A percentile compares a stretch with the other conserved stretches of the same genome.
Evolutionary conservation across 2,888 invertebrate genomes (phyloP).

Genomic region (Palloptera scutellata): DNA sequence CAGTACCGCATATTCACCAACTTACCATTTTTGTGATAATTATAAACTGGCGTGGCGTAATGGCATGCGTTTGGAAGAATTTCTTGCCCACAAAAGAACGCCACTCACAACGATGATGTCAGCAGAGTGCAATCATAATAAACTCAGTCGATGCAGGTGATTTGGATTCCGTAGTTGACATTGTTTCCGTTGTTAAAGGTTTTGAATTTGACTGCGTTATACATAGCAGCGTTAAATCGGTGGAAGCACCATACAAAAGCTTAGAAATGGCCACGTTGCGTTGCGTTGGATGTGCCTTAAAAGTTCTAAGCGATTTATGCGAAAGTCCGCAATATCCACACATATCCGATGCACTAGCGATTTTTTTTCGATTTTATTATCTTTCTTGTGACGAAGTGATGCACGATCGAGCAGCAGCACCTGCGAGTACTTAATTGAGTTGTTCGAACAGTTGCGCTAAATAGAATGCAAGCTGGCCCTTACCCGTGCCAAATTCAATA

Average conservation of each 20-base stretch:
- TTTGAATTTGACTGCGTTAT: conserved; percentile 53
- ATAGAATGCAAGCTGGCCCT: conserved; percentile 85
- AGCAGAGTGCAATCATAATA: conserved; percentile 83
- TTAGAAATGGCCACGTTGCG: conserved; percentile 82
- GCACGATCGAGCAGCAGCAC: conserved; percentile 82
- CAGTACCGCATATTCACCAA: conserved; percentile 87
- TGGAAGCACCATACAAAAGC: conserved; percentile 89
- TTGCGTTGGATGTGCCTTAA: conserved; percentile 58
- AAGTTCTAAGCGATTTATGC: conserved; percentile 68
- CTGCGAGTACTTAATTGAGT: conserved; percentile 65
- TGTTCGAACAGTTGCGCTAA: conserved; percentile 69
- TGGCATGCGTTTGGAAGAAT: conserved; percentile 69
- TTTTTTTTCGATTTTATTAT: conserved; percentile 69
- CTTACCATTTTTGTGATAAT: conserved; percentile 83
- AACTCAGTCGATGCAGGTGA: conserved; percentile 65
- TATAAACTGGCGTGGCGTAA: conserved; percentile 73
- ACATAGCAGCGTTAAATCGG: conserved; percentile 80
- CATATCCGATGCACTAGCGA: conserved; percentile 71
- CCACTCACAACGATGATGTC: conserved; percentile 87
- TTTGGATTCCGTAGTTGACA: no score
- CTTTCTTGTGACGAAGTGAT: conserved; percentile 82
- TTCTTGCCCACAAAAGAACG: conserved; percentile 73
- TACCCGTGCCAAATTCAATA: conserved; percentile 91
- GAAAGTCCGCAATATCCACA: conserved; percentile 83
- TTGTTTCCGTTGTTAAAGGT: conserved; percentile 65